Conservation (phyloP, 2,113 vertebrate species). For the Pollachius pollachius region DNA sequence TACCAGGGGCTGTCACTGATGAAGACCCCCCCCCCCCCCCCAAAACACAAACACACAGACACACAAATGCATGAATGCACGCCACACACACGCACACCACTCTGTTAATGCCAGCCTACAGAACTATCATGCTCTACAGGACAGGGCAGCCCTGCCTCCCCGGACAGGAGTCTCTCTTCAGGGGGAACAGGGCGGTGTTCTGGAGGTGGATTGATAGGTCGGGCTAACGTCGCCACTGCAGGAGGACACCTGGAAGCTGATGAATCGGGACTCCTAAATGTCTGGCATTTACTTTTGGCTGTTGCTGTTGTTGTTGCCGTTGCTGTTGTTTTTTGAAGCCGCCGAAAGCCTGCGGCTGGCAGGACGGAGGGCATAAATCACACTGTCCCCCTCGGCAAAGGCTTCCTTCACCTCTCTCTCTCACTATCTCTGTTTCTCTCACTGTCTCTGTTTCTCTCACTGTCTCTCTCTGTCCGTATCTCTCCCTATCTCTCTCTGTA, state of each 20-base stretch:
- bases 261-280: constrained; percentile 1
- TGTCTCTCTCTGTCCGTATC: background rate
- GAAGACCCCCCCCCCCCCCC: constrained; percentile 45
- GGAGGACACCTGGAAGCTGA: background rate
- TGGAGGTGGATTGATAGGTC: background rate
- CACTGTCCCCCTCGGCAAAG: constrained; percentile 46
- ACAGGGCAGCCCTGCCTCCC: too few relatives aligned
- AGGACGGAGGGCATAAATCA: constrained; percentile 43
- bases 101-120: too few relatives aligned
- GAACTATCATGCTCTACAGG: too few relatives aligned
- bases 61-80: too few relatives aligned
- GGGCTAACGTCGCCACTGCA: constrained; percentile 1
- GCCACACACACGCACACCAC: too few relatives aligned
- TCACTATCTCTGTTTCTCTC: too few relatives aligned
- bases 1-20: constrained; percentile 52
- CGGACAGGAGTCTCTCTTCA: too few relatives aligned
- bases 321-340: constrained; percentile 15
- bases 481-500: background rate
- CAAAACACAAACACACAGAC: constrained; percentile 11
- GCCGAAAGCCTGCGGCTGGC: constrained; percentile 14
- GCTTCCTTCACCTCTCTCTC: constrained; percentile 27
- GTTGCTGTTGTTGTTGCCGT: background rate
- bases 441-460: background rate
- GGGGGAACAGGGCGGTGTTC: too few relatives aligned
- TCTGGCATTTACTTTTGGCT: constrained; percentile 18